Percentiles rank a stretch among this genome's conserved stretches.
Evolutionary conservation across 2,888 invertebrate species (phyloP).

Genomic region (Polydrusus pterygomalis): DNA sequence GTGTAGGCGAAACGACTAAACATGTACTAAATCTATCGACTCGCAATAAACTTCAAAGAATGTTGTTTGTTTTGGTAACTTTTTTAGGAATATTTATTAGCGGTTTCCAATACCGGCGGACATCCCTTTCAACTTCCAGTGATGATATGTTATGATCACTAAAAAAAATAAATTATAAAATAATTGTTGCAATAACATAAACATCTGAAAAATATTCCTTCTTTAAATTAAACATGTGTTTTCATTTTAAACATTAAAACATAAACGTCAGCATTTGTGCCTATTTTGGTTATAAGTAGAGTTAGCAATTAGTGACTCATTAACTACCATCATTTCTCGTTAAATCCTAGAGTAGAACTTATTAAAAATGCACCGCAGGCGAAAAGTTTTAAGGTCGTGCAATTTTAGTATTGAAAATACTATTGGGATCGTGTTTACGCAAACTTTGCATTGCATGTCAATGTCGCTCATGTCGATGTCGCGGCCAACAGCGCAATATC

Average conservation of each 20-base stretch:
- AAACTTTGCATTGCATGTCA: no score
- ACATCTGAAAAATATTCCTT: neutral
- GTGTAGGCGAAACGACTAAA: slow-evolving; percentile 9
- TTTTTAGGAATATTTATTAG: slow-evolving; percentile 1
- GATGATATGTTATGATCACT: neutral
- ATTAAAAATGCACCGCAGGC: no score
- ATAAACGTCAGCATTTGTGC: no score
- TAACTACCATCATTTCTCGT: no score
- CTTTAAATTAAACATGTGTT: neutral
- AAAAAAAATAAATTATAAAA: slow-evolving; percentile 14
- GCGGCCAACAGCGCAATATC: no score
- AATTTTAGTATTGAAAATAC: no score
- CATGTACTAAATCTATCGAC: slow-evolving; percentile 4
- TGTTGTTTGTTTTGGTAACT: neutral
- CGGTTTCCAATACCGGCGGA: neutral
- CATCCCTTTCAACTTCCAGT: slow-evolving; percentile 1
- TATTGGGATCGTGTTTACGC: no score
- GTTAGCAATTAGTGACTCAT: no score
- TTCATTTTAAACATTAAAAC: neutral
- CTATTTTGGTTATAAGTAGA: no score
- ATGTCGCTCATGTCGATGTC: no score
- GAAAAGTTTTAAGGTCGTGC: no score
- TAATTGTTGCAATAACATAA: slow-evolving; percentile 1
- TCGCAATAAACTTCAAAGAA: slow-evolving; percentile 20
- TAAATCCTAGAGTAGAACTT: no score